Conservation (phyloP, 2,888 invertebrate genomes). For the Sicus ferrugineus region DNA sequence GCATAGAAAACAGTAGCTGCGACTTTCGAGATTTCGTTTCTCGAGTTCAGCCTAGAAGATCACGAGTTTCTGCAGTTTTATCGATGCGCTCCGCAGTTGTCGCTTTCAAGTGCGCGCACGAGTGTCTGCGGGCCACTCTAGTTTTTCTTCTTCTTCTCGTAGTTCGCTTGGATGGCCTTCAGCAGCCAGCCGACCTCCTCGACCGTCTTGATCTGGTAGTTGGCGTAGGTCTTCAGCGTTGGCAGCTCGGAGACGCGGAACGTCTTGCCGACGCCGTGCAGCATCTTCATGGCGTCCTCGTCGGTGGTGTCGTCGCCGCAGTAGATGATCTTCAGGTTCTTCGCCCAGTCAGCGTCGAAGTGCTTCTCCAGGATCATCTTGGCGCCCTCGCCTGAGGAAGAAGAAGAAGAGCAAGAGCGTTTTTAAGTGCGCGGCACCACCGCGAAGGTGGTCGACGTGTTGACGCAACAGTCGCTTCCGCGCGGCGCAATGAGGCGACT, state of each 20-base stretch:
- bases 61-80: background rate
- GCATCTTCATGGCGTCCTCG: conserved; percentile 87
- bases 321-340: conserved; percentile 80
- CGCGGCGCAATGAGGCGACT: no score
- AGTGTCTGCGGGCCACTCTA: background rate
- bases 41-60: conserved; percentile 10
- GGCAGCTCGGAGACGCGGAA: conserved; percentile 78
- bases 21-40: conserved; percentile 1
- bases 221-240: conserved; percentile 76
- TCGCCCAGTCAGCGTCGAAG: conserved; percentile 81
- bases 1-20: conserved; percentile 5
- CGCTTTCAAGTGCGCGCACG: background rate
- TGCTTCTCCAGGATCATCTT: conserved; percentile 79
- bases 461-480: no score
- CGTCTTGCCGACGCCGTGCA: conserved; percentile 71
- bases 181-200: conserved; percentile 78
- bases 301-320: conserved; percentile 89
- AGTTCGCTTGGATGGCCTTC: conserved; percentile 70
- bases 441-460: no score
- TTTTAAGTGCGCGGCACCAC: no score
- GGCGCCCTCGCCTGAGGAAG: conserved; percentile 69
- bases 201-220: conserved; percentile 76
- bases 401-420: background rate
- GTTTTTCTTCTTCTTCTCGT: conserved; percentile 55
- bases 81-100: background rate